phyloP scores from a whole-genome alignment of 1,140 invertebrate genomes.

The Drosophila insularis region DNA sequence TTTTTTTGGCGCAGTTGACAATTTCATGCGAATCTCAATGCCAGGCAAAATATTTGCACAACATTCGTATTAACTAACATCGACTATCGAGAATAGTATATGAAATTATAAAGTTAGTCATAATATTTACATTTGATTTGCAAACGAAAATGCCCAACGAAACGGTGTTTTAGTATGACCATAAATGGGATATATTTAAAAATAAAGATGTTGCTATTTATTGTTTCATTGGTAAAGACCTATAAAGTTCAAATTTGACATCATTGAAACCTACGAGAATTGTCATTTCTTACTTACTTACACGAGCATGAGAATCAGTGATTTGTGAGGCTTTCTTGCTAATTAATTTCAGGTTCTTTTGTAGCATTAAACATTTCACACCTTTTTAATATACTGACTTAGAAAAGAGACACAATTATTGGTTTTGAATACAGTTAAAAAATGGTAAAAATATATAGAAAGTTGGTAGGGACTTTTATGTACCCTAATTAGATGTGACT shows the following conservation, averaged over 20 bases:
- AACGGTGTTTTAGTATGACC: constrained; percentile 47
- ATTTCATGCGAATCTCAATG: constrained; percentile 62
- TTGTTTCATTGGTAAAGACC: constrained; percentile 35
- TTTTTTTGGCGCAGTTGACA: constrained; percentile 29
- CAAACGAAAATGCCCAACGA: constrained; percentile 10
- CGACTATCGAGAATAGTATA: neutral
- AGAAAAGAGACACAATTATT: neutral
- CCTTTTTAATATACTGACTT: constrained; percentile 34
- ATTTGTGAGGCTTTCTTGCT: constrained; percentile 30
- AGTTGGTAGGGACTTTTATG: neutral
- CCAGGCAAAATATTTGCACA: constrained; percentile 49
- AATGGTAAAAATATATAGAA: neutral
- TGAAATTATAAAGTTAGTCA: constrained; percentile 53
- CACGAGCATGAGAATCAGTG: constrained; percentile 5
- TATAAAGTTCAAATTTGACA: constrained; percentile 9
- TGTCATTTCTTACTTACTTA: neutral
- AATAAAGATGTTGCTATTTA: constrained; percentile 46
- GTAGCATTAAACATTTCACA: constrained; percentile 51
- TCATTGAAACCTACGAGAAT: neutral
- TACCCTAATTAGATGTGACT: neutral
- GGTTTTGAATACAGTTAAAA: neutral
- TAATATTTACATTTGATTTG: constrained; percentile 33
- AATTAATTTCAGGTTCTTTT: constrained; percentile 56
- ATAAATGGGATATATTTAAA: constrained; percentile 45
- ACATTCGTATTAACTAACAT: neutral